Conservation (phyloP, 2,888 invertebrate genomes). For the Trilocha varians region DNA sequence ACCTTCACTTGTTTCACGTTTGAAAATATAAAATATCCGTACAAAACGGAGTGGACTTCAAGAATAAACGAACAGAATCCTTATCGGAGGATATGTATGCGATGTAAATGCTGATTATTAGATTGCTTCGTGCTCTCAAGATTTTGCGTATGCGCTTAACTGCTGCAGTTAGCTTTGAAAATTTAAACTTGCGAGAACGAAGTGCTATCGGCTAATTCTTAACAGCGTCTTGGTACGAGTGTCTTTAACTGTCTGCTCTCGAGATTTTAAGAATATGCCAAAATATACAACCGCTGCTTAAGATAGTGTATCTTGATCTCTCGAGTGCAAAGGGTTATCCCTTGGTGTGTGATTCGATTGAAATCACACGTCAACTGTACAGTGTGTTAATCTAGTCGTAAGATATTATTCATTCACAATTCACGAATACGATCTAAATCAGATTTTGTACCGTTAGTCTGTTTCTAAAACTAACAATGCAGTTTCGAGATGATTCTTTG, state of each 20-base stretch:
- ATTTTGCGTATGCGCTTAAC: constrained; percentile 20
- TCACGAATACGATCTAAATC: too few relatives aligned
- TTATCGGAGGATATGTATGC: constrained; percentile 48
- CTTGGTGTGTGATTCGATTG: too few relatives aligned
- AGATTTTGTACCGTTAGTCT: too few relatives aligned
- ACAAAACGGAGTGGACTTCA: constrained; percentile 56
- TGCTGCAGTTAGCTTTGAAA: background rate
- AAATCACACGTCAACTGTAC: too few relatives aligned
- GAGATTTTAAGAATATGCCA: too few relatives aligned
- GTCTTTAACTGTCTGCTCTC: constrained; percentile 22
- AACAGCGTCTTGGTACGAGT: constrained; percentile 74
- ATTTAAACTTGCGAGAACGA: constrained; percentile 2
- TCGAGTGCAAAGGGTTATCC: too few relatives aligned
- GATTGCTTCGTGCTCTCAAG: constrained; percentile 24
- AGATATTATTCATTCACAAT: too few relatives aligned
- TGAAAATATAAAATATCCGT: constrained; percentile 35
- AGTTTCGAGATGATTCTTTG: too few relatives aligned
- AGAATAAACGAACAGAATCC: constrained; percentile 72
- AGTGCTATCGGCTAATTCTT: constrained; percentile 28
- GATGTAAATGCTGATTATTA: constrained; percentile 59
- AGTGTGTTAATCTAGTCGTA: too few relatives aligned
- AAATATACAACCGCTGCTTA: too few relatives aligned
- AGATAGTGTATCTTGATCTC: too few relatives aligned
- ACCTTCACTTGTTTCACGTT: constrained; percentile 38
- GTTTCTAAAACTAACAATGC: too few relatives aligned